phyloP scores from a whole-genome alignment of 2,113 vertebrate genomes.

The Calypte anna region DNA sequence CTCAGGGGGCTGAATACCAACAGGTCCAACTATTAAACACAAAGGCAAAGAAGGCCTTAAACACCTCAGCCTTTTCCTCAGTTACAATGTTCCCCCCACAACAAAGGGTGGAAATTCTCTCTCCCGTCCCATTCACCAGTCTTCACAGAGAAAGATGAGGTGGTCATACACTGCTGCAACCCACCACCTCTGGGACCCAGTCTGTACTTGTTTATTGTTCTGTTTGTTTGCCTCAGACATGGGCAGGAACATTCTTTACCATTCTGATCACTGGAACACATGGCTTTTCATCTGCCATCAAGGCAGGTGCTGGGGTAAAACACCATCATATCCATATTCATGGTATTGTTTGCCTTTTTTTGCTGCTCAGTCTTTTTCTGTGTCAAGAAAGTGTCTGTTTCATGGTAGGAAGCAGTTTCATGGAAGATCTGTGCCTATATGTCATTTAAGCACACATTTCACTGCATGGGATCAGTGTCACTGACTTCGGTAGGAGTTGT shows the following conservation, averaged over 20 bases:
- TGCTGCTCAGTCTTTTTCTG: background rate
- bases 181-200: background rate
- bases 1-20: too few relatives aligned
- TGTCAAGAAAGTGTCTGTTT: background rate
- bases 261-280: accelerated
- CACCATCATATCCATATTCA: background rate
- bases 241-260: background rate
- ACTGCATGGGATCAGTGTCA: background rate
- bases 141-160: background rate
- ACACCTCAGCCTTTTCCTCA: too few relatives aligned
- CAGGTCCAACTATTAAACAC: too few relatives aligned
- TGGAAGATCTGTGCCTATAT: background rate
- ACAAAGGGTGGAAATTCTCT: too few relatives aligned
- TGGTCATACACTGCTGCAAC: background rate
- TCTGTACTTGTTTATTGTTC: background rate
- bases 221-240: accelerated
- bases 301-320: background rate
- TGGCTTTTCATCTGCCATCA: background rate
- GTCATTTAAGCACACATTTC: background rate
- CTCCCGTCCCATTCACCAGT: accelerated
- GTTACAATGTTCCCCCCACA: too few relatives aligned
- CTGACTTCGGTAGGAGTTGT: background rate
- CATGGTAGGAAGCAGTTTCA: background rate
- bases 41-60: too few relatives aligned
- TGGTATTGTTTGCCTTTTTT: background rate